phyloP scores from a whole-genome alignment of 2,113 vertebrate genomes.

The Carlito syrichta region DNA sequence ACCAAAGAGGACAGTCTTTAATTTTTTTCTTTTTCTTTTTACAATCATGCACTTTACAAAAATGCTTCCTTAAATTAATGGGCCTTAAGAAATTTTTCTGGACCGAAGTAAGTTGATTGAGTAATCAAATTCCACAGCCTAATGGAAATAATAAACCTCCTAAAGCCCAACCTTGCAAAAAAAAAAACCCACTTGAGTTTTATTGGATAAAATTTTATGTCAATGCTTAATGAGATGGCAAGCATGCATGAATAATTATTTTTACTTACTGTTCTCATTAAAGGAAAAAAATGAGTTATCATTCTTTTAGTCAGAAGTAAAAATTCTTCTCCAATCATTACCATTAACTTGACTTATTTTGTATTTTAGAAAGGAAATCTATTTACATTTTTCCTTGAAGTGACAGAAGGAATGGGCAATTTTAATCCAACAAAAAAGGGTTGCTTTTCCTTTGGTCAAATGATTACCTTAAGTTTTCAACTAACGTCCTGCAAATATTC shows the following conservation, averaged over 20 bases:
- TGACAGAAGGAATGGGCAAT: constrained; percentile 28
- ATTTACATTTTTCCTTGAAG: constrained; percentile 54
- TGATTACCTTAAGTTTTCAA: neutral
- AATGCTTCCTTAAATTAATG: constrained; percentile 75
- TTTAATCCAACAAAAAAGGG: constrained; percentile 39
- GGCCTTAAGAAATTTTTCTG: constrained; percentile 64
- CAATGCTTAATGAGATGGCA: constrained; percentile 79
- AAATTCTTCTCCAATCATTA: constrained; percentile 66
- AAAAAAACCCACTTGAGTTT: constrained; percentile 68
- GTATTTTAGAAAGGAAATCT: constrained; percentile 48
- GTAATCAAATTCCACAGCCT: constrained; percentile 79
- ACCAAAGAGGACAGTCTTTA: neutral
- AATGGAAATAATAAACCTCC: constrained; percentile 80
- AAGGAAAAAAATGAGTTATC: constrained; percentile 70
- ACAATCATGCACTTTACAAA: constrained; percentile 67
- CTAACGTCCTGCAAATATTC: neutral
- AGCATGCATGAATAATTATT: constrained; percentile 79
- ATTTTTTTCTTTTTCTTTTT: constrained; percentile 41
- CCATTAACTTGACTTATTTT: constrained; percentile 75
- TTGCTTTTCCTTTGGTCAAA: neutral
- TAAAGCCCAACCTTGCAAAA: constrained; percentile 66
- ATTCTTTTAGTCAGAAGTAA: constrained; percentile 73
- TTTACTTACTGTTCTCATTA: constrained; percentile 78
- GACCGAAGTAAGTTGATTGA: constrained; percentile 75
- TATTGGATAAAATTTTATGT: constrained; percentile 73